Conservation (phyloP, 1,140 invertebrate species). For the Homarus americanus region DNA sequence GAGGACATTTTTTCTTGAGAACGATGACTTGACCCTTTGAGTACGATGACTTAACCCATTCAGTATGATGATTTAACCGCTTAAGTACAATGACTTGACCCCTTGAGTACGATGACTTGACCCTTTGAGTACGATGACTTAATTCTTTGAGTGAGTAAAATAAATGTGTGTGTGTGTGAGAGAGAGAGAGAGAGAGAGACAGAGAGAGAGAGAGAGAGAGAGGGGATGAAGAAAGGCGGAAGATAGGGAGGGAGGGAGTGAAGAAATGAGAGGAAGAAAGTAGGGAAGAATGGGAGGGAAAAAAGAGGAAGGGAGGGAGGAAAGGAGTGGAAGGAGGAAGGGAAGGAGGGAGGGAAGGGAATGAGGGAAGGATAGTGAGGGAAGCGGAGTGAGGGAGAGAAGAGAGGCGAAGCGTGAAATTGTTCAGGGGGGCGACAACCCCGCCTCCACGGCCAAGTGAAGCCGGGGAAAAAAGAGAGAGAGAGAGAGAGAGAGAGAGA, state of each 20-base stretch:
- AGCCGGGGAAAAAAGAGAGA: background rate
- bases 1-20: too few relatives aligned
- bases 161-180: too few relatives aligned
- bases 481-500: background rate
- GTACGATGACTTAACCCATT: too few relatives aligned
- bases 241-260: background rate
- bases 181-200: background rate
- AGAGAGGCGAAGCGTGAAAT: constrained; percentile 49
- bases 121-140: too few relatives aligned
- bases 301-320: background rate
- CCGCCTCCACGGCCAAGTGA: background rate
- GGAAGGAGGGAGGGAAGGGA: background rate
- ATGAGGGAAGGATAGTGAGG: constrained; percentile 2
- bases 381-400: constrained; percentile 27
- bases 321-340: background rate
- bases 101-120: too few relatives aligned
- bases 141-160: too few relatives aligned
- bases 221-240: too few relatives aligned
- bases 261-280: background rate
- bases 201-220: background rate
- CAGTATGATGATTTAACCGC: too few relatives aligned
- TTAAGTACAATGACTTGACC: too few relatives aligned
- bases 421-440: constrained; percentile 11
- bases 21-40: too few relatives aligned
- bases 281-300: background rate